Evolutionary conservation across 2,888 invertebrate species (phyloP).

Genomic region (Hirtodrosophila trivittata): DNA sequence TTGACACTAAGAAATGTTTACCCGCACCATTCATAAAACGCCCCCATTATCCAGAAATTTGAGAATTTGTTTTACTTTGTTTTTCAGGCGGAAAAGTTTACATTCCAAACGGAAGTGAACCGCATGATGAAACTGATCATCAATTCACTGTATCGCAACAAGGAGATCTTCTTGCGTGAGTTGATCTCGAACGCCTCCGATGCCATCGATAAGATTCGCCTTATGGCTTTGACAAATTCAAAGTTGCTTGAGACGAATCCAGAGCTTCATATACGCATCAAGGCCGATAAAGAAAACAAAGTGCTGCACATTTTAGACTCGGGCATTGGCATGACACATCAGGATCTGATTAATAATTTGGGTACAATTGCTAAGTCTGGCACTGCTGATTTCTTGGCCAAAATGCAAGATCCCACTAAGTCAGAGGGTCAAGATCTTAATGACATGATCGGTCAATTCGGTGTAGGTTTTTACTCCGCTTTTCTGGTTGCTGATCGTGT

Average conservation of each 20-base stretch:
- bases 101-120: constrained; percentile 99
- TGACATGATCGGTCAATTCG: constrained; percentile 99
- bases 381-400: constrained; percentile 96
- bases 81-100: constrained; percentile 90
- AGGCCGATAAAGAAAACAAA: constrained; percentile 95
- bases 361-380: constrained; percentile 99
- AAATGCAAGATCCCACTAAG: constrained; percentile 89
- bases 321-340: constrained; percentile 98
- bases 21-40: no score
- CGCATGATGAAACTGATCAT: constrained; percentile 99
- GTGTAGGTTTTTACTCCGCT: constrained; percentile 99
- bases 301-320: constrained; percentile 97
- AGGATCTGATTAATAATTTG: constrained; percentile 96
- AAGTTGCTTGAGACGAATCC: constrained; percentile 90
- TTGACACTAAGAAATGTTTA: no score
- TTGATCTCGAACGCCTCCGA: constrained; percentile 99
- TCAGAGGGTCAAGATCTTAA: constrained; percentile 89
- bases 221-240: constrained; percentile 95
- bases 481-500: constrained; percentile 98
- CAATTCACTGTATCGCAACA: constrained; percentile 99
- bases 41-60: no score
- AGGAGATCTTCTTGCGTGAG: constrained; percentile 99
- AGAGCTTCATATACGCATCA: constrained; percentile 95
- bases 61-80: constrained; percentile 1
- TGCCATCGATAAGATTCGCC: constrained; percentile 98